Conservation (phyloP, 2,113 vertebrate genomes). For the Trochalopteron elliotii region DNA sequence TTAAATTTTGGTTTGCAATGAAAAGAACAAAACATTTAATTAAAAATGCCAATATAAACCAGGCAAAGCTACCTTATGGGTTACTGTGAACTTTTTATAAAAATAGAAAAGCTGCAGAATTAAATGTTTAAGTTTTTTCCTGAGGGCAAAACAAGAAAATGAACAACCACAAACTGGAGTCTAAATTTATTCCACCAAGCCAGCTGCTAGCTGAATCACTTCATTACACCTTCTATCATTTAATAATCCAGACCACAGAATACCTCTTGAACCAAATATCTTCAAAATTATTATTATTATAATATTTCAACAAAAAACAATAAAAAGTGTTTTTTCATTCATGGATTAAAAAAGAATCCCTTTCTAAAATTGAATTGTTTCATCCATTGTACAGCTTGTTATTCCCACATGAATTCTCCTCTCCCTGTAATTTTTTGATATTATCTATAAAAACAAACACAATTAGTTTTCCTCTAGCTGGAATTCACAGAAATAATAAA, state of each 20-base stretch:
- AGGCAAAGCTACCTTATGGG: neutral
- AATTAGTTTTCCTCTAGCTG: neutral
- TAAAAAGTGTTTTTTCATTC: neutral
- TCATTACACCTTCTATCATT: neutral
- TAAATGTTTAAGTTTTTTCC: neutral
- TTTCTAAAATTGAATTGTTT: neutral
- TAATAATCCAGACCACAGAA: neutral
- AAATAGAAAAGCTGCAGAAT: neutral
- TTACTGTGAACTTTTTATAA: neutral
- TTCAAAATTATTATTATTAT: neutral
- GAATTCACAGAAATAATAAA: neutral
- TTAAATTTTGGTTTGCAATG: neutral
- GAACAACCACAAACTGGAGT: neutral
- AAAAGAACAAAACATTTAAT: neutral
- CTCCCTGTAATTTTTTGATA: neutral
- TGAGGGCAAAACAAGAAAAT: constrained; percentile 1
- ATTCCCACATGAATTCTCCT: neutral
- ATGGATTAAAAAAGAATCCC: neutral
- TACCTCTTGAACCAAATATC: neutral
- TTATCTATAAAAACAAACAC: neutral
- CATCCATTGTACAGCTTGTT: neutral
- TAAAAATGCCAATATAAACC: neutral
- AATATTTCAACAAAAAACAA: neutral
- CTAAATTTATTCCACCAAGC: neutral
- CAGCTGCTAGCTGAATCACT: neutral